phyloP scores from a whole-genome alignment of 64 coral and sea anemone genomes.

The Catalaphyllia jardinei region DNA sequence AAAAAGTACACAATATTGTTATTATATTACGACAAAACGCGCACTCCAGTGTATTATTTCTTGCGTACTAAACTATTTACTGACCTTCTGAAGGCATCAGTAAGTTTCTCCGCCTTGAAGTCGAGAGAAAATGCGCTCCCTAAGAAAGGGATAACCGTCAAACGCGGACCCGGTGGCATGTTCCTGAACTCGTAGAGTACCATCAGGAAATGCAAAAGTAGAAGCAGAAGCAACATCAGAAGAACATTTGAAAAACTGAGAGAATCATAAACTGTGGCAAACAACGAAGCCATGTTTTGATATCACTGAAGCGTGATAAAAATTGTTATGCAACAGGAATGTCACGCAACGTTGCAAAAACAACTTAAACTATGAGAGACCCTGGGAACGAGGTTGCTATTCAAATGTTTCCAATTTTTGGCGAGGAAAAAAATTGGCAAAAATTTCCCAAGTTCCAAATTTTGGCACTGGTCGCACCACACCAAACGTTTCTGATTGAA shows the following conservation, averaged over 20 bases:
- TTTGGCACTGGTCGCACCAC: too few species aligned
- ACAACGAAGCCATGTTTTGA: background rate
- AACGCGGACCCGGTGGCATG: conserved; percentile 53
- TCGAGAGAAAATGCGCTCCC: conserved; percentile 37
- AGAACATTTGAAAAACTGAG: conserved; percentile 10
- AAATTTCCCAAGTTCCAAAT: too few species aligned
- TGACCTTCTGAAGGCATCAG: background rate
- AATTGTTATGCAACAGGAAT: too few species aligned
- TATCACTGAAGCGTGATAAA: too few species aligned
- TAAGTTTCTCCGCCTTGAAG: background rate
- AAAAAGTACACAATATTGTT: background rate
- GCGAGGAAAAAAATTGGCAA: too few species aligned
- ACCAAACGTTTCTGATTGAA: too few species aligned
- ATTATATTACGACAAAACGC: background rate
- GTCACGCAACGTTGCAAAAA: too few species aligned
- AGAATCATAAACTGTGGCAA: background rate
- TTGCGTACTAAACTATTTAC: background rate
- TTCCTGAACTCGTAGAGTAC: conserved; percentile 41
- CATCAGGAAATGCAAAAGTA: conserved; percentile 11
- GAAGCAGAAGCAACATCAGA: background rate
- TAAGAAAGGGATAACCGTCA: conserved; percentile 31
- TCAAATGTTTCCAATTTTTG: too few species aligned
- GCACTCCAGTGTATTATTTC: too few species aligned
- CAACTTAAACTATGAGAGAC: too few species aligned
- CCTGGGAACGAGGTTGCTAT: too few species aligned